Evolutionary conservation across 2,888 invertebrate species (phyloP).

Genomic region (Sesia apiformis): DNA sequence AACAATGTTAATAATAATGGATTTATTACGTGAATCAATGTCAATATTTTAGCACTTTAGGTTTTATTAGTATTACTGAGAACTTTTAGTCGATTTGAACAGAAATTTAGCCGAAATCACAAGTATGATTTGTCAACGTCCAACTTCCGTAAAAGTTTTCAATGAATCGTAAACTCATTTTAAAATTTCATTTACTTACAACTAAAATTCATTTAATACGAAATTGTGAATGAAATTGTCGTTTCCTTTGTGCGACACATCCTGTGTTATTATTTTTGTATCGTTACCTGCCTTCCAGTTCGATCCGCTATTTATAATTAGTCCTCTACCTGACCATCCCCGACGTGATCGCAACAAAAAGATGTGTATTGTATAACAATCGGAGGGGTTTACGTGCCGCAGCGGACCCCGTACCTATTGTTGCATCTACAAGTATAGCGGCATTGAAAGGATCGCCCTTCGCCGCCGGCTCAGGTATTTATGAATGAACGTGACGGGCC

Average conservation of each 20-base stretch:
- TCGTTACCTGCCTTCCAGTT: constrained; percentile 45
- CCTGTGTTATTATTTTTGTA: constrained; percentile 51
- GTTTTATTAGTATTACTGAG: no score
- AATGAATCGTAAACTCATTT: no score
- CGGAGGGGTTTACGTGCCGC: constrained; percentile 42
- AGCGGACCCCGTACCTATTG: constrained; percentile 34
- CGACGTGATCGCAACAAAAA: constrained; percentile 55
- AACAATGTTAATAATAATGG: no score
- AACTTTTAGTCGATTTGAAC: no score
- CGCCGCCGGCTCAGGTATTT: constrained; percentile 56
- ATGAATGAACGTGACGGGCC: constrained; percentile 71
- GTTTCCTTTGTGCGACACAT: constrained; percentile 46
- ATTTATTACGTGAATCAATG: no score
- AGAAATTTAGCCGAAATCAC: no score
- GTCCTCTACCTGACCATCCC: constrained; percentile 53
- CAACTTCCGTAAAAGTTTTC: no score
- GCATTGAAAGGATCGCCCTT: constrained; percentile 39
- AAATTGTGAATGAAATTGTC: constrained; percentile 42
- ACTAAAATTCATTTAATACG: constrained; percentile 15
- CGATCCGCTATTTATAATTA: constrained; percentile 51
- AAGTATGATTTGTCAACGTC: no score
- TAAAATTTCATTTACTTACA: no score
- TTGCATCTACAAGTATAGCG: constrained; percentile 17
- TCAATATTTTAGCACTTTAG: no score
- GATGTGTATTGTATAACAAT: constrained; percentile 49